Percentiles rank a stretch among this genome's conserved stretches.
Evolutionary conservation across 2,797 vertebrate species (phyloP).

Genomic region (Enteromius argenteus): DNA sequence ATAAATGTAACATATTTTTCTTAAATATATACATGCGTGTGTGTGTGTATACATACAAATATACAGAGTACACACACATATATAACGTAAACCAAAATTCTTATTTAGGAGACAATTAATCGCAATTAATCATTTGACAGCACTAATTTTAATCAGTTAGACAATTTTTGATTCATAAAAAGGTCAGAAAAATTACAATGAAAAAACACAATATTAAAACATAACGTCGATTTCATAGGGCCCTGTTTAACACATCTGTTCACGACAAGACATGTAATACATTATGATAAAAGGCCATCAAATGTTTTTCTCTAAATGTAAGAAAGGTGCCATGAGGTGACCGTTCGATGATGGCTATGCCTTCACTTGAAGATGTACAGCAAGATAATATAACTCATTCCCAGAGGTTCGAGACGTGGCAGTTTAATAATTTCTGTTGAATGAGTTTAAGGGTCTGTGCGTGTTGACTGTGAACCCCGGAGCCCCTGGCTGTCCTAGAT

Average conservation of each 20-base stretch:
- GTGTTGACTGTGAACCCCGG: slow-evolving; percentile 28
- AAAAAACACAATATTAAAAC: no score
- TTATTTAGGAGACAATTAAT: no score
- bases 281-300: slow-evolving; percentile 16
- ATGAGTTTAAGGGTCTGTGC: slow-evolving; percentile 32
- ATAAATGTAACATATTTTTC: no score
- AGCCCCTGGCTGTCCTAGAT: slow-evolving; percentile 50
- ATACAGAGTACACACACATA: no score
- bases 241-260: background rate
- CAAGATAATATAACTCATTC: slow-evolving; percentile 34
- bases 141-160: no score
- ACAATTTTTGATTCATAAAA: no score
- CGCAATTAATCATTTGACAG: no score
- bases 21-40: no score
- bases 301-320: background rate
- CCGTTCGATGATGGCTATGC: slow-evolving; percentile 9
- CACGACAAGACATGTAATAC: slow-evolving; percentile 25
- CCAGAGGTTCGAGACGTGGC: background rate
- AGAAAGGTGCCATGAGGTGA: slow-evolving; percentile 24
- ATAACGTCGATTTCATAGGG: no score
- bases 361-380: background rate
- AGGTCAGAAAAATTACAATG: no score
- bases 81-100: no score
- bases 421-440: slow-evolving; percentile 54
- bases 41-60: no score